phyloP scores from a whole-genome alignment of 1,140 invertebrate species.

The Sipha flava region DNA sequence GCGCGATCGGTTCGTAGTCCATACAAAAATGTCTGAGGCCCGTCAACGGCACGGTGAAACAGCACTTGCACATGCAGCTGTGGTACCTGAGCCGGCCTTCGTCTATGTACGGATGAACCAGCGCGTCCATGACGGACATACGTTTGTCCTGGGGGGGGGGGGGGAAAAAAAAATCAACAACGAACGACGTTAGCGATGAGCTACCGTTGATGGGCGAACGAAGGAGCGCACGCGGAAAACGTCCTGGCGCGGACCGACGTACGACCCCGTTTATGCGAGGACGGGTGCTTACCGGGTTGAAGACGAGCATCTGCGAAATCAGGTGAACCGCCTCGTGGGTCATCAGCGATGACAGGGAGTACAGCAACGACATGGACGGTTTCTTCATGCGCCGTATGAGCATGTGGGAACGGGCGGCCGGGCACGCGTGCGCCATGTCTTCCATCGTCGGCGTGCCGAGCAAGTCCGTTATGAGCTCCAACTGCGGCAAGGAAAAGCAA shows the following conservation, averaged over 20 bases:
- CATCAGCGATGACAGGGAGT: constrained; percentile 82
- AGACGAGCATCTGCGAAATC: constrained; percentile 94
- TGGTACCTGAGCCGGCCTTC: constrained; percentile 96
- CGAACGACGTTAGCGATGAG: background rate
- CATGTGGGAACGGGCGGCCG: constrained; percentile 90
- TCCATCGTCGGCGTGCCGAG: constrained; percentile 91
- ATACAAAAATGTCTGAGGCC: constrained; percentile 74
- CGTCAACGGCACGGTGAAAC: constrained; percentile 65
- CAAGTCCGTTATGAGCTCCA: constrained; percentile 94
- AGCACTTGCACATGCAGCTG: constrained; percentile 99
- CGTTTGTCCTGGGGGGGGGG: constrained; percentile 69
- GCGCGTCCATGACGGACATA: constrained; percentile 85
- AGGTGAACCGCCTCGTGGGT: constrained; percentile 96
- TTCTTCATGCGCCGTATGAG: constrained; percentile 78
- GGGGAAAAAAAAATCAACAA: too few relatives aligned
- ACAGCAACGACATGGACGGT: constrained; percentile 79
- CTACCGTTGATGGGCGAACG: too few relatives aligned
- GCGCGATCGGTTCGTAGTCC: constrained; percentile 86
- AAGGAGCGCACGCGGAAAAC: too few relatives aligned
- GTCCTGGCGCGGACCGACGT: too few relatives aligned
- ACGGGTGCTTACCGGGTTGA: constrained; percentile 93
- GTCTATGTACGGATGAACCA: constrained; percentile 93
- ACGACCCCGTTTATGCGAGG: too few relatives aligned
- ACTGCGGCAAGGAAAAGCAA: constrained; percentile 46
- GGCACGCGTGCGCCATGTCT: constrained; percentile 93